Base-by-base conservation (phyloP, 1,140 invertebrate species). In the Aphelinus certus region DNA sequence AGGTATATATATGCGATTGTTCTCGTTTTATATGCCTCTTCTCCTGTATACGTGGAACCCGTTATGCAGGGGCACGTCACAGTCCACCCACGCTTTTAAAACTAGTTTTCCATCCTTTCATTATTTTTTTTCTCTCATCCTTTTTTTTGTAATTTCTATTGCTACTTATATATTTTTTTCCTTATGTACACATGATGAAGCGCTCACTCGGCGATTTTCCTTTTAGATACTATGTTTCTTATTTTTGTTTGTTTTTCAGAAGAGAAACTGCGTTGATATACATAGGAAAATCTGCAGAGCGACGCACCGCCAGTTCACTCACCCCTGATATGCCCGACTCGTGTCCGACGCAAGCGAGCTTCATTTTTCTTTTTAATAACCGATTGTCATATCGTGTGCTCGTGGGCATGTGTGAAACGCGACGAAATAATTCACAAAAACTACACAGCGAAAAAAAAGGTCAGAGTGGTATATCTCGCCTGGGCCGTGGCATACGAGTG, bases 231-330 rank as follows among this genome's bases (percentile, higher is more conserved):
- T 73, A 58, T 45, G 6, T 65, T 62, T 58, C 62, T 60, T 10
- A 49, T 58, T 73, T 55, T 58, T 56, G 45, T 53, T 63, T 67
- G 9, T 66, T 66, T 76, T 72, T 67, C 64, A 26, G 26, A 26
- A 26, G 26, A 26, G 26, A 26, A 26, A 26, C 26, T 26, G 26
- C 26, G 26, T 26, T 26, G 26, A 26, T 26, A 26, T 77, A 75
- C 79, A 78, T 80, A 76, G 78, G 26, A 26, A 26, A 26, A 26
- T 26, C 26, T 26, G 72, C 7, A 61, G 80, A 80, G 80, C 84
- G 82, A 85, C 83, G 83, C 83, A 81, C 81, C 84, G 84, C 82
- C 82, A 86, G 85, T 83, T 86, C 84, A 85, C 81, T 85, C 84
- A 86, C 85, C 80, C 80, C 81, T 64, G 62, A 64, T 64, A 64